Evolutionary conservation across 2,113 vertebrate genomes (phyloP).

Genomic region (Rattus norvegicus): DNA sequence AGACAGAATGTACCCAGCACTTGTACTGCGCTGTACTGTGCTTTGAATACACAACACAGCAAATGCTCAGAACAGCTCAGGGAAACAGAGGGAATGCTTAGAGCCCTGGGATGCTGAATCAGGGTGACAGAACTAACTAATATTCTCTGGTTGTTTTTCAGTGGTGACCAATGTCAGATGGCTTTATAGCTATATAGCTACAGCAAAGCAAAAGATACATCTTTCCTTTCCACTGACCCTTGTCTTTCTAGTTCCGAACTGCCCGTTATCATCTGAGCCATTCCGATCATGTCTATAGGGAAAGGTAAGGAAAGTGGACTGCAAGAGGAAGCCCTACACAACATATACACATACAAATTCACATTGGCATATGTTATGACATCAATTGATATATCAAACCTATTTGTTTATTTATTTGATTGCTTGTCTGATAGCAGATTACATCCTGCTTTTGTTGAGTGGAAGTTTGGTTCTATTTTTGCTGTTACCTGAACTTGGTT

Average conservation of each 20-base stretch:
- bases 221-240: background rate
- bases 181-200: background rate
- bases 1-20: accelerated
- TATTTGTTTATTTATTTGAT: background rate
- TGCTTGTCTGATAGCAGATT: background rate
- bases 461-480: background rate
- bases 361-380: background rate
- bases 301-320: background rate
- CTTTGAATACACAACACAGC: background rate
- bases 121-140: background rate
- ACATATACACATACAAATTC: background rate
- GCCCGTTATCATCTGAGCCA: background rate
- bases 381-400: background rate
- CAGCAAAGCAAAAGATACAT: background rate
- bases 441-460: background rate
- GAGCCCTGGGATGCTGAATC: background rate
- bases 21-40: accelerated
- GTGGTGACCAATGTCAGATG: background rate
- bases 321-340: background rate
- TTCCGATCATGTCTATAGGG: background rate
- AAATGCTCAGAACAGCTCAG: background rate
- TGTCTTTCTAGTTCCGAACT: background rate
- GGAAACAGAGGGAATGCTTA: background rate
- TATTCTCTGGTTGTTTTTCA: background rate
- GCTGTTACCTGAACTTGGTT: background rate